Evolutionary conservation across 2,113 vertebrate species (phyloP).

Genomic region (Phylloscopus trochiloides): DNA sequence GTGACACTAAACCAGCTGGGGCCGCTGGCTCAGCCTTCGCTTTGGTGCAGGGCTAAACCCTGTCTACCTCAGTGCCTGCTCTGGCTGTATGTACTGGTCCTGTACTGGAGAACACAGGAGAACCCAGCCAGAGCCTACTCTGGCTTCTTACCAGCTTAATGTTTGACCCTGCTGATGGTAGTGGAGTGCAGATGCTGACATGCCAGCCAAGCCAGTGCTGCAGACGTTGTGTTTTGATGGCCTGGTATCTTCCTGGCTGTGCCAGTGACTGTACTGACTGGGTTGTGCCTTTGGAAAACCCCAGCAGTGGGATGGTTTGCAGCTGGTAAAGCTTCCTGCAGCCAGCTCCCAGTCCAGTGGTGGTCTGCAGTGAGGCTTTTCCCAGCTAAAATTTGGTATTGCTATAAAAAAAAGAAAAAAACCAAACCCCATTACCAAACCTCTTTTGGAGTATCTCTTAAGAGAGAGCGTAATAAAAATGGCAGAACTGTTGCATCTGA

Average conservation of each 20-base stretch:
- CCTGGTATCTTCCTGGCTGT: neutral
- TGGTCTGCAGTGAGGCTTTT: neutral
- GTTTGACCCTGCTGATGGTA: neutral
- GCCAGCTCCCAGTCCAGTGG: neutral
- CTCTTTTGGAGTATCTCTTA: neutral
- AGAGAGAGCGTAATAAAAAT: neutral
- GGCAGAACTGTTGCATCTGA: neutral
- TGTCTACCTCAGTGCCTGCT: neutral
- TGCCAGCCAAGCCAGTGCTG: neutral
- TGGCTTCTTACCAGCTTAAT: neutral
- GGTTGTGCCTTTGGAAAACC: neutral
- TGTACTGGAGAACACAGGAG: neutral
- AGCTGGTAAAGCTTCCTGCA: neutral
- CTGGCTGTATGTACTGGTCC: neutral
- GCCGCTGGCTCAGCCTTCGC: neutral
- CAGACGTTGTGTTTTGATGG: rapidly evolving
- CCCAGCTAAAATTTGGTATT: neutral
- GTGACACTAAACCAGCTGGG: neutral
- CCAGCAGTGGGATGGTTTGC: neutral
- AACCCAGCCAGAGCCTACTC: neutral
- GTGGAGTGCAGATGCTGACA: neutral
- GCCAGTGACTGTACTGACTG: neutral
- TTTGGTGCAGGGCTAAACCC: neutral
- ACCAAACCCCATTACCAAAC: neutral
- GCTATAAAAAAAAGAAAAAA: neutral